Percentiles rank a stretch among this genome's conserved stretches.
phyloP scores from a whole-genome alignment of 2,797 vertebrate species.

The Petrocephalus schoutedeni region DNA sequence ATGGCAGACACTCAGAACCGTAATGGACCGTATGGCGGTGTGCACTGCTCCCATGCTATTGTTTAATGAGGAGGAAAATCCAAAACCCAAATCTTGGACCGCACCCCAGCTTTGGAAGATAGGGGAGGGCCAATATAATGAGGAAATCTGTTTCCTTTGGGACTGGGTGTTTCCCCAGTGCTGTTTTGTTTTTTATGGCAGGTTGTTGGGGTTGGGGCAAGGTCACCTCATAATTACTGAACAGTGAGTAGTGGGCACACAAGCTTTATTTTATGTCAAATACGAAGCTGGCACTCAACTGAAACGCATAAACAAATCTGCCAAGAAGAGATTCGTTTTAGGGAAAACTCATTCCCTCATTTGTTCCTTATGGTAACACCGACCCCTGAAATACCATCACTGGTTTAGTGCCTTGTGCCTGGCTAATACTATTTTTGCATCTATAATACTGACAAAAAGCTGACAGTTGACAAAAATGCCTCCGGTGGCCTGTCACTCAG shows the following conservation, averaged over 20 bases:
- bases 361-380: conserved; percentile 9
- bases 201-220: not conserved
- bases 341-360: not conserved
- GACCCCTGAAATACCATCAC: not conserved
- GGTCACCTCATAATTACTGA: conserved; percentile 17
- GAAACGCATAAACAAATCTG: not conserved
- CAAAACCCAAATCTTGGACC: conserved; percentile 22
- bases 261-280: not conserved
- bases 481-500: not conserved
- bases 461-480: conserved; percentile 14
- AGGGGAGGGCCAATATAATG: conserved; percentile 1
- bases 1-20: not conserved
- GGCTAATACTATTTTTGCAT: conserved; percentile 8
- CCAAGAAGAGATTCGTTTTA: not conserved
- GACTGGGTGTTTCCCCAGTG: not conserved
- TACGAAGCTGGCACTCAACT: not conserved
- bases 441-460: conserved; percentile 7
- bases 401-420: conserved; percentile 3
- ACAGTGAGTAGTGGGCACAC: not conserved
- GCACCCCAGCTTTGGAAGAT: conserved; percentile 12
- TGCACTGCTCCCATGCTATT: conserved; percentile 1
- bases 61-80: conserved; percentile 17
- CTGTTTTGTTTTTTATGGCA: conserved; percentile 7
- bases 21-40: conserved; percentile 4
- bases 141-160: conserved; percentile 16